These are phyloP conservation scores for Hemitrygon akajei DNA, from an alignment of 2,797 vertebrate species.

Conservation along the genomic window DNA sequence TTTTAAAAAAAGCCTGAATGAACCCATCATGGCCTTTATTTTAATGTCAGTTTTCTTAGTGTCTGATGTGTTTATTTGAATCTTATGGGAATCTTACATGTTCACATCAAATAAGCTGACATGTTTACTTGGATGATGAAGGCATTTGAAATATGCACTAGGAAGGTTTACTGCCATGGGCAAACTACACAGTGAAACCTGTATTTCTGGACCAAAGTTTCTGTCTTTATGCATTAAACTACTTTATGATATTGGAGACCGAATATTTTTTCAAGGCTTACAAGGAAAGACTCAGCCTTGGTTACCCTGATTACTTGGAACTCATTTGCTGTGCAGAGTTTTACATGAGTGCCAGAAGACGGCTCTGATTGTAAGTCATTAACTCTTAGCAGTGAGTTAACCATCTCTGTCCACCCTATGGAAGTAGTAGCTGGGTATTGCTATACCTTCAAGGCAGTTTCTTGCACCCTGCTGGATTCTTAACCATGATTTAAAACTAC, in stretches of 20 bases:
- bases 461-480: not conserved
- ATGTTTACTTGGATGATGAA: not conserved
- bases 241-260: not conserved
- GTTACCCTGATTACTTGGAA: not conserved
- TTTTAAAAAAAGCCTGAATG: not conserved
- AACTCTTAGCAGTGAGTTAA: not conserved
- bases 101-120: not conserved
- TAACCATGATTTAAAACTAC: not conserved
- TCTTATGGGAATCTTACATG: not conserved
- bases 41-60: too few species aligned
- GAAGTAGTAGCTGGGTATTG: not conserved
- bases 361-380: too few species aligned
- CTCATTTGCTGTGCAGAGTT: too few species aligned
- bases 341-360: too few species aligned
- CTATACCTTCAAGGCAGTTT: not conserved
- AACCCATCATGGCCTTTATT: not conserved
- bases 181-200: not conserved
- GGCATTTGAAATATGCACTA: not conserved
- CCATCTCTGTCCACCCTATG: not conserved
- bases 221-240: not conserved
- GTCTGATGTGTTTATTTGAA: not conserved
- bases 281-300: not conserved
- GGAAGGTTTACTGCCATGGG: not conserved
- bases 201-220: not conserved
- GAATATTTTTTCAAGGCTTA: not conserved